Evolutionary conservation across 2,888 invertebrate genomes (phyloP), one percentile per base, ranked within the genome.

Genomic region (Sphaerophoria rueppellii): DNA sequence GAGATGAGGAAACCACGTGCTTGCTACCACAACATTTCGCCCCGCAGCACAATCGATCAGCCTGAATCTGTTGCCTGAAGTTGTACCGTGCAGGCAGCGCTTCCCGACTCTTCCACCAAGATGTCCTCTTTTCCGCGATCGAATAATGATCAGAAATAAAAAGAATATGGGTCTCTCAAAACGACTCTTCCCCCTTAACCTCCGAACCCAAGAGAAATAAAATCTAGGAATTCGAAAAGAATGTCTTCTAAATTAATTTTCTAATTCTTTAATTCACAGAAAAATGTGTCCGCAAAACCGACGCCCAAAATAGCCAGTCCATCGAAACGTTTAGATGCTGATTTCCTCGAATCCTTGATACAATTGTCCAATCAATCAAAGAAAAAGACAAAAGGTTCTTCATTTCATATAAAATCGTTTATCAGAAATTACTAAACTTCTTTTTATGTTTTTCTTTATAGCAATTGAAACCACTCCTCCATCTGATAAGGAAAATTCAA

Each of bases 311-410:
- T 24, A 16, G 7, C n/a, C 6, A 35, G 4, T 9, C 50, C 52
- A 12, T 24, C 73, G 37, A 87, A 87, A 67, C 82, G 86, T 32
- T 61, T 87, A 11, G 75, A 87, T 6, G 6, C 54, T 24, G 77
- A 87, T 24, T 54, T 87, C 4, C 72, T 88, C 14, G 79, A 87
- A 58, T 71, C 86, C 0, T 40, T 87, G 0, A 34, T 70, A 12
- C 57, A 69, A 50, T 34, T 32, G 1, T 58, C 75, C 24, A 43
- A 60, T n/a, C 32, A 60, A 9, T 86, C 67, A 52, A 57, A 60
- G 75, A 86, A 78, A 71, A 82, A 82, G 70, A 52, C 71, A 57
- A 86, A 74, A 71, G 71, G 86, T 83, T 63, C 24, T 24, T n/a
- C 0, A 11, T 9, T n/a, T 6, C 5, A 58, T 1, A 12, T 12